Evolutionary conservation across 2,888 invertebrate species (phyloP), one percentile per base, ranked within the genome.

Genomic region (Hecatera dysodea): DNA sequence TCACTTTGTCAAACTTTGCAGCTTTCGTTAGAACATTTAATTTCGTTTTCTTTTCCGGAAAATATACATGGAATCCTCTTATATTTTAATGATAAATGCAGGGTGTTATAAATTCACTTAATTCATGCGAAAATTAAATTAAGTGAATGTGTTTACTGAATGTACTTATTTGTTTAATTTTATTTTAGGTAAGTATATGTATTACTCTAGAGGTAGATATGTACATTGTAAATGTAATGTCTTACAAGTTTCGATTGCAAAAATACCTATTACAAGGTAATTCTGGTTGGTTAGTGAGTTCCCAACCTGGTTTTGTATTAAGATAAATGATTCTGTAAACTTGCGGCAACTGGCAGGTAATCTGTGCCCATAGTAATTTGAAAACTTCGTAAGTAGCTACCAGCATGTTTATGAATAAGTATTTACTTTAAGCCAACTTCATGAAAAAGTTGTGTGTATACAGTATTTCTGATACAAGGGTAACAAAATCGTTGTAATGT

Each of bases 1-100:
- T 55, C 27, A 61, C 56, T 64, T 75, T 65, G 55, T 48, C 36
- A 71, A 73, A 76, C 19, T 60, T 66, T 53, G 36, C 24, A 63
- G 67, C 24, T 63, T 73, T 66, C 29, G 24, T 63, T 52, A 4
- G 29, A 29, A 53, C 27, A 15, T 19, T 64, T 61, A 61, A 17
- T 12, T 66, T 29, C 46, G 29, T 75, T 67, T 53, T 36, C 11
- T 39, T 46, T 59, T 27, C 1, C 17, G 12, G 3, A 7, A 19
- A 33, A 68, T 59, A 46, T 53, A 11, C n/a, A 48, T 27, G 19
- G 36, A 24, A 55, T 24, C 36, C 17, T 27, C 24, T 27, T 39
- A 9, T 9, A 67, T 19, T 29, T 44, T n/a, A 17, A 19, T 8
- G 7, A 24, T 11, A 55, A 29, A 15, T 42, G 27, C 1, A 8